Conservation (phyloP, 1,140 invertebrate genomes). For the Fragariocoptes setiger region DNA sequence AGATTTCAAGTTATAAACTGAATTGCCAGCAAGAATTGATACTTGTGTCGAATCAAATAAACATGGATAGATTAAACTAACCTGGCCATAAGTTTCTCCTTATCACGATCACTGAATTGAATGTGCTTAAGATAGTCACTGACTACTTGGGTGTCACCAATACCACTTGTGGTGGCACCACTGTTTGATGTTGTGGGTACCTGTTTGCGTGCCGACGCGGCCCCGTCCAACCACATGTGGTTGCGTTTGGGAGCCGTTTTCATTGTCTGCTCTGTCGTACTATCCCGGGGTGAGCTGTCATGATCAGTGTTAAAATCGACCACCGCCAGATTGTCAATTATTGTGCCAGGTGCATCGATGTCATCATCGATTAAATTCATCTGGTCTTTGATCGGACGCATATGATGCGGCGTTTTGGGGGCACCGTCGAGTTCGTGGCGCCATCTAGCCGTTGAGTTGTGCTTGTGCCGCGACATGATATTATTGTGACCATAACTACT, state of each 20-base stretch:
- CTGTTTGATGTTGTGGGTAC: not conserved
- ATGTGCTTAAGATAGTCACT: slow-evolving; percentile 8
- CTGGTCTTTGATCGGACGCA: no score
- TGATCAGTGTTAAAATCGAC: not conserved
- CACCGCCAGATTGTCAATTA: no score
- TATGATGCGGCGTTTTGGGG: no score
- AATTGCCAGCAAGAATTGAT: not conserved
- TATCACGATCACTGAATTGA: slow-evolving; percentile 9
- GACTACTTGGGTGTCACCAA: slow-evolving; percentile 2
- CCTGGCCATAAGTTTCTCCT: slow-evolving; percentile 13
- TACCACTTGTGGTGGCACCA: not conserved
- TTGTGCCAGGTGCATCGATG: no score
- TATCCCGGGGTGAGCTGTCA: not conserved
- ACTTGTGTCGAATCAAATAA: not conserved
- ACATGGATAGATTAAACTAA: not conserved
- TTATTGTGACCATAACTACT: not conserved
- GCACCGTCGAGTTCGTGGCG: not conserved
- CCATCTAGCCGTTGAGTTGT: not conserved
- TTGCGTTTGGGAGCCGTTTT: no score
- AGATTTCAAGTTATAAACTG: not conserved
- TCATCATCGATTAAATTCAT: no score
- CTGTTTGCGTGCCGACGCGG: not conserved
- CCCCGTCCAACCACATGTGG: not conserved
- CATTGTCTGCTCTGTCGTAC: not conserved
- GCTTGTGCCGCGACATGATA: not conserved